Evolutionary conservation across 2,888 invertebrate genomes (phyloP), one percentile per base, ranked within the genome.

Genomic region (Shargacucullia verbasci): DNA sequence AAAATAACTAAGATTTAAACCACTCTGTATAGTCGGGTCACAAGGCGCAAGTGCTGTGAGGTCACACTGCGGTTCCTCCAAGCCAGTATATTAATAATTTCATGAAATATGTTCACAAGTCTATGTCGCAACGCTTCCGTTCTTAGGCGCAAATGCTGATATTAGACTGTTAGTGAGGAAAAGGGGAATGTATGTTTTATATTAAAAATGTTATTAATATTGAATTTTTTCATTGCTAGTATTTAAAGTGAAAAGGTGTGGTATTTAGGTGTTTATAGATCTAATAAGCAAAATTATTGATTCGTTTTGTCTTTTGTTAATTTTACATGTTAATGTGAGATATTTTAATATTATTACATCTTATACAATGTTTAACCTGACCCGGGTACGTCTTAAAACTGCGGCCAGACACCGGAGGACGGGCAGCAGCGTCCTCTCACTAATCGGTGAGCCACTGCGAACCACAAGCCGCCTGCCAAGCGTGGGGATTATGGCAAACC

Each of bases 61-160:
- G 66, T 57, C 63, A 64, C 45, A 34, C 27, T 66, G 74, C 46
- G 70, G 70, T 67, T 62, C 37, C 50, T 47, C 38, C 58, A 58
- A 55, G 58, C 61, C 50, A 37, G 60, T 65, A 62, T 78, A 80
- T 73, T 80, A 76, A 80, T 76, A 78, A 73, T 79, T 72, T 74
- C 47, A 71, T 66, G 54, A 79, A 67, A 64, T 67, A 70, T 61
- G 50, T 73, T 65, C 57, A 34, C 44, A 31, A 45, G 34, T 40
- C 14, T 47, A 12, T 46, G 44, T 54, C 39, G 41, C 37, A 29
- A 15, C 25, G 34, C 7, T 65, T 35, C 15, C 25, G 11, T 53
- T 46, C 20, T 49, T 12, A 54, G 14, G 20, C 15, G 8, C 15
- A 33, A 47, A 35, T 44, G 46, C 10, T 45, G 41, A 44, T 52